Evolutionary conservation across 2,888 invertebrate genomes (phyloP).

Genomic region (Epinotia brunnichana): DNA sequence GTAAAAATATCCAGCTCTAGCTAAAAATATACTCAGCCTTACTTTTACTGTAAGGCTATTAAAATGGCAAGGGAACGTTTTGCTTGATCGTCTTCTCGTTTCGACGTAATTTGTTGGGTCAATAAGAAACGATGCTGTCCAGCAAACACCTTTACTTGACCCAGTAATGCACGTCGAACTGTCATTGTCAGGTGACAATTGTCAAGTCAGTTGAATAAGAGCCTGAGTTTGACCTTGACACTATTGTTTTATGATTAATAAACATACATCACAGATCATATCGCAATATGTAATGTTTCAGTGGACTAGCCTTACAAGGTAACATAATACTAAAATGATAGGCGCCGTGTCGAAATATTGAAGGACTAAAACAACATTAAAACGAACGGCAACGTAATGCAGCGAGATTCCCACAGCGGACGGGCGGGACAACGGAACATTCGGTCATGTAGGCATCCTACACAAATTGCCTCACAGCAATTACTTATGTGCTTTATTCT

Average conservation of each 20-base stretch:
- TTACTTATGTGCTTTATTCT: slow-evolving; percentile 58
- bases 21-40: neutral
- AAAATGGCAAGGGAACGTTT: neutral
- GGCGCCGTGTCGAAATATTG: slow-evolving; percentile 14
- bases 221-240: slow-evolving; percentile 26
- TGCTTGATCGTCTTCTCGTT: no score
- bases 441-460: slow-evolving; percentile 30
- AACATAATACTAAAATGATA: slow-evolving; percentile 2
- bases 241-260: slow-evolving; percentile 26
- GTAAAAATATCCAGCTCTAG: no score
- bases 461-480: slow-evolving; percentile 56
- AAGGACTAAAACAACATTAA: slow-evolving; percentile 19
- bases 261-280: slow-evolving; percentile 20
- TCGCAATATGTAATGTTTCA: slow-evolving; percentile 10
- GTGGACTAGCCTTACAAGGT: slow-evolving; percentile 27
- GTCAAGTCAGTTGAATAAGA: no score
- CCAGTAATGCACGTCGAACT: no score
- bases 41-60: no score
- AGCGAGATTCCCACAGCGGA: neutral
- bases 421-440: neutral
- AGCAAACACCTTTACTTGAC: no score
- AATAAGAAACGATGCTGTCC: no score
- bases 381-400: neutral
- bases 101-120: no score
- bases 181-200: no score